Evolutionary conservation across 2,888 invertebrate species (phyloP).

Genomic region (Diaperis boleti): DNA sequence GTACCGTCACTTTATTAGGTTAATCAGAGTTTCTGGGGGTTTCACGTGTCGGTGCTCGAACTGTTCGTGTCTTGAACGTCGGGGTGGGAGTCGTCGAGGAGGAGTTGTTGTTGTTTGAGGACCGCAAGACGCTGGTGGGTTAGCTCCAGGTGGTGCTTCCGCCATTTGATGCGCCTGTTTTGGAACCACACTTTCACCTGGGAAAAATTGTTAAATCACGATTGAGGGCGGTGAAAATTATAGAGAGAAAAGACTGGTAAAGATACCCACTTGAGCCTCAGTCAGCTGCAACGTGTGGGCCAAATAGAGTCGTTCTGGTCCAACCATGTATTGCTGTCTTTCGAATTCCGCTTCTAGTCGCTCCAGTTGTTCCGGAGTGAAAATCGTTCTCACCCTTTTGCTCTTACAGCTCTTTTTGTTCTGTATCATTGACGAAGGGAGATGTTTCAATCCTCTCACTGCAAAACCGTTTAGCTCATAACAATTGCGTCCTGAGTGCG

Average conservation of each 20-base stretch:
- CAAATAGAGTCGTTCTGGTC: slow-evolving; percentile 91
- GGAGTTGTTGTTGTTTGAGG: slow-evolving; percentile 67
- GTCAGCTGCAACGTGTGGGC: slow-evolving; percentile 89
- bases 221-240: too few species aligned
- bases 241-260: too few species aligned
- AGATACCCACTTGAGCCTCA: slow-evolving; percentile 85
- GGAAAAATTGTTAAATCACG: too few species aligned
- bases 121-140: slow-evolving; percentile 86
- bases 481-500: too few species aligned
- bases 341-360: slow-evolving; percentile 95
- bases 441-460: slow-evolving; percentile 61
- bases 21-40: slow-evolving; percentile 9
- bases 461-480: slow-evolving; percentile 42
- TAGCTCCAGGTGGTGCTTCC: slow-evolving; percentile 93
- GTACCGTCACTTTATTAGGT: slow-evolving; percentile 21
- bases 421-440: slow-evolving; percentile 54
- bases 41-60: slow-evolving; percentile 63
- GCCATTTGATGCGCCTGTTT: slow-evolving; percentile 94
- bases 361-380: slow-evolving; percentile 96
- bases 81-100: slow-evolving; percentile 66
- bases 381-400: slow-evolving; percentile 94
- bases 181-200: slow-evolving; percentile 95
- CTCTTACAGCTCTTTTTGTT: slow-evolving; percentile 72
- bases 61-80: slow-evolving; percentile 68
- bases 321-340: slow-evolving; percentile 98